Percentiles rank a stretch among this genome's conserved stretches.
phyloP scores from a whole-genome alignment of 2,797 vertebrate genomes.

The Melopsittacus undulatus region DNA sequence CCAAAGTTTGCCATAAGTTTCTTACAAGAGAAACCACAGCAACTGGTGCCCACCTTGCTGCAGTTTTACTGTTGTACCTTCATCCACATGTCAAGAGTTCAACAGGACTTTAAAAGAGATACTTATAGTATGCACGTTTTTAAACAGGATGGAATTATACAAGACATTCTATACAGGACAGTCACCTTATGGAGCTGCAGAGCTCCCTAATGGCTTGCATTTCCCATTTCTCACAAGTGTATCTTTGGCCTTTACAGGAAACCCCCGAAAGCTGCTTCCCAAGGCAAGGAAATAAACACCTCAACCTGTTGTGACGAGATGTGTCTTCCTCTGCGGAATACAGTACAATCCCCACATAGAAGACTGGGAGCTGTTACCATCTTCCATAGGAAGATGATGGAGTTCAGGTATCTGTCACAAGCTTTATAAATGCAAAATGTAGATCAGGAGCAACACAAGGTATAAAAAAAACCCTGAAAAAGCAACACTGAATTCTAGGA shows the following conservation, averaged over 20 bases:
- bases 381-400: neutral
- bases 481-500: neutral
- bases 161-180: neutral
- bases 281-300: neutral
- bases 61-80: neutral
- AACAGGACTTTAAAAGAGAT: neutral
- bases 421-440: neutral
- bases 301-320: accelerated
- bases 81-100: neutral
- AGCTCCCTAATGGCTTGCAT: neutral
- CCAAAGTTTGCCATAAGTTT: neutral
- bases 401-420: neutral
- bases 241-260: neutral
- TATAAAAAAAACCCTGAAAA: neutral
- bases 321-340: neutral
- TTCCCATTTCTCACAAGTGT: neutral
- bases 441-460: neutral
- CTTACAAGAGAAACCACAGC: neutral
- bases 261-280: neutral
- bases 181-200: neutral
- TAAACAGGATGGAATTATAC: neutral
- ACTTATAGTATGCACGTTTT: neutral
- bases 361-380: neutral
- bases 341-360: accelerated
- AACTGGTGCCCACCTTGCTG: neutral